Percentiles rank a stretch among this genome's conserved stretches.
These are phyloP conservation scores for Phalacrocorax carbo DNA, from an alignment of 2,113 vertebrate genomes.

Conservation along the genomic window DNA sequence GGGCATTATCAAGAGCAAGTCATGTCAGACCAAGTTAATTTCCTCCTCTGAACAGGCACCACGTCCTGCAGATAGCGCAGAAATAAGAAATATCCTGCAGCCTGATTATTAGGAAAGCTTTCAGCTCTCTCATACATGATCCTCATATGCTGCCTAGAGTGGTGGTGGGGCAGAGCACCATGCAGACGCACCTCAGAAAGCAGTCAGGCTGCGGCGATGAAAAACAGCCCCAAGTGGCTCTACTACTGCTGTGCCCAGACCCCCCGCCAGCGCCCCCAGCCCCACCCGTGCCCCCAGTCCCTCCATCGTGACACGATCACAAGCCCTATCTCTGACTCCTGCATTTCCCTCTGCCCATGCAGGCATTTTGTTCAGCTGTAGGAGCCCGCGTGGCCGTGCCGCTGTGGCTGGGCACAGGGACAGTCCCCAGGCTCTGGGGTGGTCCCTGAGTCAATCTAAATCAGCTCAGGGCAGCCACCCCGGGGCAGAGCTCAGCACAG, in stretches of 20 bases:
- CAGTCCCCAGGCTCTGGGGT: not conserved
- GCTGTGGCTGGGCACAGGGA: not conserved
- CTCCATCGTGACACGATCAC: not conserved
- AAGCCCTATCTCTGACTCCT: not conserved
- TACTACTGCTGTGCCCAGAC: not conserved
- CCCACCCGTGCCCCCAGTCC: not conserved
- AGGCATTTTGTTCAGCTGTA: not conserved
- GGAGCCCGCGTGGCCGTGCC: fast-evolving
- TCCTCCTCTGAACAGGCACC: not conserved
- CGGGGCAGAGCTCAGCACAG: fast-evolving
- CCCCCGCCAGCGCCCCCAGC: not conserved
- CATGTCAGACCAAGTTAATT: not conserved
- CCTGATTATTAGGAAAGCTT: not conserved
- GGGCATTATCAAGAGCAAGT: not conserved
- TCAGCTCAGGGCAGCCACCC: not conserved
- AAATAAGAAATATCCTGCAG: not conserved
- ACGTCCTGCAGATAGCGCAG: not conserved
- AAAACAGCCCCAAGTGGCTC: not conserved
- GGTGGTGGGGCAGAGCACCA: not conserved
- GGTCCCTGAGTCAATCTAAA: not conserved
- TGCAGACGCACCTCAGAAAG: not conserved
- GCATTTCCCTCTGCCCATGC: not conserved
- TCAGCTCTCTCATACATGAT: not conserved
- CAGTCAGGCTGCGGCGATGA: not conserved
- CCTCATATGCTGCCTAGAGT: not conserved